These are phyloP conservation scores for Actenoides lindsayi DNA, from an alignment of 2,113 vertebrate genomes.

Conservation along the genomic window DNA sequence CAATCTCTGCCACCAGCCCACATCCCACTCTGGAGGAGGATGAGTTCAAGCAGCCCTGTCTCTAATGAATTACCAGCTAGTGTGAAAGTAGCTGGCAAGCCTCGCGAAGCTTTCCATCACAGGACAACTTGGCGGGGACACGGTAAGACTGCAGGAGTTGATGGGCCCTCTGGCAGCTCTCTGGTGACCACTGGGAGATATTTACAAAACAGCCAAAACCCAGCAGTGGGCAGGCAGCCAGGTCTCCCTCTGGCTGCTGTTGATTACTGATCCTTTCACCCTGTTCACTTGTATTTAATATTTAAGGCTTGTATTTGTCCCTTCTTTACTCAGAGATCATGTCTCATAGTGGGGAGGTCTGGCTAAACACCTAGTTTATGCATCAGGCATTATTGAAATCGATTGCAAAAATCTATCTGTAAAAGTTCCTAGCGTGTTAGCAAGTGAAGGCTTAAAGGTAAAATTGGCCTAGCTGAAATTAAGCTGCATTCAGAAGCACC, in stretches of 20 bases:
- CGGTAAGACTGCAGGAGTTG: neutral
- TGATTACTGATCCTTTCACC: conserved; percentile 25
- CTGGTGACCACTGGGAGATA: neutral
- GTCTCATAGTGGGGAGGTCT: neutral
- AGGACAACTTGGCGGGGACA: neutral
- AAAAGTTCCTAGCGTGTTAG: neutral
- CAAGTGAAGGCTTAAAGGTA: neutral
- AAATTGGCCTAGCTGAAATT: neutral
- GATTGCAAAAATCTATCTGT: neutral
- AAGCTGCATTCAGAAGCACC: neutral
- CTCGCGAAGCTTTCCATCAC: conserved; percentile 28
- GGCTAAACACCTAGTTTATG: neutral
- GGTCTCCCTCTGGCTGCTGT: neutral
- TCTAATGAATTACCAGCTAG: conserved; percentile 32
- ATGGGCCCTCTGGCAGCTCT: conserved; percentile 19
- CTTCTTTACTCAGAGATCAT: neutral
- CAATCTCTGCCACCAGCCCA: neutral
- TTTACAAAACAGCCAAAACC: conserved; percentile 32
- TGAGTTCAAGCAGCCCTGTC: neutral
- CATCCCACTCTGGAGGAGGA: neutral
- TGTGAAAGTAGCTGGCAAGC: conserved; percentile 6
- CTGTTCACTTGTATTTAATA: neutral
- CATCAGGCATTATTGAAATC: neutral
- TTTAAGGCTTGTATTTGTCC: neutral
- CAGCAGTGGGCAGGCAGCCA: neutral